Conservation (phyloP, 2,888 invertebrate genomes). For the Lutraria lutraria region DNA sequence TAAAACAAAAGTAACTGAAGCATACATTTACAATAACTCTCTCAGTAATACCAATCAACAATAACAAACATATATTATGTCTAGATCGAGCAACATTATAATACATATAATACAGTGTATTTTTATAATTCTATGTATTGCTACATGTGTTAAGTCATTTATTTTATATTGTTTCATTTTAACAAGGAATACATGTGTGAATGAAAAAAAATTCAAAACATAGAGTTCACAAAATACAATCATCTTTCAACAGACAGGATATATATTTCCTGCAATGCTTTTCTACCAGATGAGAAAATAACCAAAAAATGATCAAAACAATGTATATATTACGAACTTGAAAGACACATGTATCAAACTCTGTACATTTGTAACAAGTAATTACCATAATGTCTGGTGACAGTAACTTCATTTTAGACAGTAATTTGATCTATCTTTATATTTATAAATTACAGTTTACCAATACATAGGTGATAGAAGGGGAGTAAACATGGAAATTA, state of each 20-base stretch:
- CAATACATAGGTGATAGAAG: not conserved
- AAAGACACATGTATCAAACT: too few species aligned
- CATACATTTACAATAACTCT: not conserved
- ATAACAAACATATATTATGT: not conserved
- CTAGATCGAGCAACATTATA: not conserved
- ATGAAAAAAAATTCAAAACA: too few species aligned
- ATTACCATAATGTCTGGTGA: not conserved
- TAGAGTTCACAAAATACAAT: too few species aligned
- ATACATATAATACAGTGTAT: not conserved
- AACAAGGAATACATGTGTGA: too few species aligned
- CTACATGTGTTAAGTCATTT: too few species aligned
- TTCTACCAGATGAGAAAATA: too few species aligned
- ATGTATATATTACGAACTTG: too few species aligned
- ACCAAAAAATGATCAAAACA: too few species aligned
- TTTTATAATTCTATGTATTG: too few species aligned
- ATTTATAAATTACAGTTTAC: not conserved
- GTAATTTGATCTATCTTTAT: not conserved
- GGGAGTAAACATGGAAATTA: not conserved
- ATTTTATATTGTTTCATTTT: too few species aligned
- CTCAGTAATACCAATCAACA: not conserved
- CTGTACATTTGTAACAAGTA: not conserved
- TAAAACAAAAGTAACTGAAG: not conserved
- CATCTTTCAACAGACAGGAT: too few species aligned
- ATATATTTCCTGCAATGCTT: too few species aligned
- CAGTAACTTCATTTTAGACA: not conserved